These are phyloP conservation scores for Rhombomys opimus DNA, from an alignment of 2,113 vertebrate genomes.

Conservation along the genomic window DNA sequence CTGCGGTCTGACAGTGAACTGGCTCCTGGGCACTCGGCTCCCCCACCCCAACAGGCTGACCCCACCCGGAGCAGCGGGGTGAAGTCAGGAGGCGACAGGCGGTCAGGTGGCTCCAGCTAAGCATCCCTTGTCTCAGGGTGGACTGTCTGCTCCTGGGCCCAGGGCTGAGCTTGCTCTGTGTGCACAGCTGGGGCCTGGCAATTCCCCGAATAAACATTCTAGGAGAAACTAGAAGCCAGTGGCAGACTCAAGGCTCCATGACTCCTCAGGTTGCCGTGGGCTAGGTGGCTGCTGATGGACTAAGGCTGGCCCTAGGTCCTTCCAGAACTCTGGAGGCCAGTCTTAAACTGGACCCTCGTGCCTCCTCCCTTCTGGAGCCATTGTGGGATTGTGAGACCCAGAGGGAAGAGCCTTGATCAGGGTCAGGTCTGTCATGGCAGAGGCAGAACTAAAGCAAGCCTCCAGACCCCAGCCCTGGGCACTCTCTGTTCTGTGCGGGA, in stretches of 20 bases:
- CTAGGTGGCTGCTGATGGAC: neutral
- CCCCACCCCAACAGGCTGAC: neutral
- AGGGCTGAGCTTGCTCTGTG: neutral
- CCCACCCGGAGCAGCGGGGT: no score
- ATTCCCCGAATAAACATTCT: neutral
- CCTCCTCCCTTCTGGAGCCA: neutral
- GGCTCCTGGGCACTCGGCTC: accelerated
- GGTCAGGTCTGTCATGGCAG: no score
- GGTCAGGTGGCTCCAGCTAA: accelerated
- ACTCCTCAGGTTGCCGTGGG: neutral
- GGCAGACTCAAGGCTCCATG: neutral
- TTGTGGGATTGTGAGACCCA: neutral
- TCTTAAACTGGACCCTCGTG: neutral
- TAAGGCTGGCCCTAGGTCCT: neutral
- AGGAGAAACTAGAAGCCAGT: neutral
- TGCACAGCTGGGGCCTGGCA: no score
- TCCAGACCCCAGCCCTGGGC: neutral
- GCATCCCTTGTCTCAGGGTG: neutral
- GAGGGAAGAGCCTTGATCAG: neutral
- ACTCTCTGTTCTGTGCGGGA: neutral
- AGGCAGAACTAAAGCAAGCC: neutral
- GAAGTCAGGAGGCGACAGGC: neutral
- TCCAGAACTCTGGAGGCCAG: neutral
- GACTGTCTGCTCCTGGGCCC: neutral
- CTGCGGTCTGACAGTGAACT: neutral